phyloP scores from a whole-genome alignment of 35 echinoderm and acorn worm species.

The Acanthaster planci region DNA sequence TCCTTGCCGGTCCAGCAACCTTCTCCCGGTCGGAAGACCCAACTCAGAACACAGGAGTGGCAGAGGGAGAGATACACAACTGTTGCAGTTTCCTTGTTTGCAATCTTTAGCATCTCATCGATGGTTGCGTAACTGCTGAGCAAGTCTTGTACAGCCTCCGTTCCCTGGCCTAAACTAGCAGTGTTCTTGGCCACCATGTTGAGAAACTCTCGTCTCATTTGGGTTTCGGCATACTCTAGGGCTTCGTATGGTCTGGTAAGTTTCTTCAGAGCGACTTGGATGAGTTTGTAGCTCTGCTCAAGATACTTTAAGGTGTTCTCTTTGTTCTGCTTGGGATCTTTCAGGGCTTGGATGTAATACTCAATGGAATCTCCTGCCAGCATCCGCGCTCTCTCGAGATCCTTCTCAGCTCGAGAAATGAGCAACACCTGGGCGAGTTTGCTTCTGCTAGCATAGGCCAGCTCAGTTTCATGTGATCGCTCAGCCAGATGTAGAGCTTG shows the following conservation, averaged over 20 bases:
- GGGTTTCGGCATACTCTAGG: slow-evolving; percentile 58
- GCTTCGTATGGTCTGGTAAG: slow-evolving; percentile 43
- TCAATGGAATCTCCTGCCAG: slow-evolving; percentile 45
- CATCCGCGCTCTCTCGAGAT: slow-evolving; percentile 58
- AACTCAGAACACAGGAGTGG: slow-evolving; percentile 46
- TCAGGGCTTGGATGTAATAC: slow-evolving; percentile 41
- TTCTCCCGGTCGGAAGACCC: slow-evolving; percentile 64
- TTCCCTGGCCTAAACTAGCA: background rate
- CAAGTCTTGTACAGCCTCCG: background rate
- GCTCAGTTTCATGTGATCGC: slow-evolving; percentile 30
- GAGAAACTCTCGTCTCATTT: slow-evolving; percentile 29
- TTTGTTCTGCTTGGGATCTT: slow-evolving; percentile 1
- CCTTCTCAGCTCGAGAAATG: slow-evolving; percentile 40
- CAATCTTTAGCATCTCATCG: slow-evolving; percentile 63
- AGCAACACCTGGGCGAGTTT: slow-evolving; percentile 70
- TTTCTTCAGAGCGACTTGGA: slow-evolving; percentile 60
- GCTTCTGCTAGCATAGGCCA: slow-evolving; percentile 36
- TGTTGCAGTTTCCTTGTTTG: slow-evolving; percentile 37
- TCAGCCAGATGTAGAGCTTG: slow-evolving; percentile 69
- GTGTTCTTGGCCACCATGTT: slow-evolving; percentile 20
- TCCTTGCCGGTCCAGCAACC: slow-evolving; percentile 46
- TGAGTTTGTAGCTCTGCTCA: slow-evolving; percentile 33
- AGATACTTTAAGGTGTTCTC: slow-evolving; percentile 46
- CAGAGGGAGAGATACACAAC: slow-evolving; percentile 66
- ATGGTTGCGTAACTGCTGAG: background rate